Evolutionary conservation across 2,888 invertebrate species (phyloP), one percentile per base, ranked within the genome.

Genomic region (Limnephilus auricula): DNA sequence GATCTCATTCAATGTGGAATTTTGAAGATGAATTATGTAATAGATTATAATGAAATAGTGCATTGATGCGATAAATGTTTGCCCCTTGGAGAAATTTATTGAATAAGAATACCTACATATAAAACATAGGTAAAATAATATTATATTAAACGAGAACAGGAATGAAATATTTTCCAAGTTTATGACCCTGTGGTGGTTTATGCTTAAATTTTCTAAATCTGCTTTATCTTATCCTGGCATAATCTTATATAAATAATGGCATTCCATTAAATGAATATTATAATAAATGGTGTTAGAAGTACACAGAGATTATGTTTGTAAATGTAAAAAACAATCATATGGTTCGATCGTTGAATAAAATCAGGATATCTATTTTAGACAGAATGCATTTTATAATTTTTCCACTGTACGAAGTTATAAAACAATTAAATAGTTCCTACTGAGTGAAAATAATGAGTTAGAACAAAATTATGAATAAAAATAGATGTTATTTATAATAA

Each of bases 1-100:
- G 87, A 88, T 88, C 87, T 88, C 87, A 88, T 88, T 88, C 87
- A 78, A 32, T 34, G n/a, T 84, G 90, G 34, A 90, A 50, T 65
- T 90, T 50, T 84, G 84, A 83, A 90, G 50, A 2, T 32, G 84
- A 84, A 84, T 45, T 86, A 86, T 45, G 40, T 85, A 65, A 40
- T 85, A 85, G 31, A 30, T 6, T 65, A 45, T 30, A 15, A 65
- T 86, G 18, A 86, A 80, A 89, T 83, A 80, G 31, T 89, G 18
- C 15, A 80, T 79, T 30, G 40, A 37, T 10, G 65, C 65, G 65
- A 65, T 65, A 65, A 65, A n/a, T n/a, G 65, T 65, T 65, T 65
- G 25, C 65, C 65, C n/a, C 9, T 65, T 65, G 65, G 65, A 65
- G 1, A 65, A 25, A 65, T 65, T 65, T 25, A 65, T 65, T 65